phyloP scores from a whole-genome alignment of 2,797 vertebrate species.

The Smutsia temminckii region DNA sequence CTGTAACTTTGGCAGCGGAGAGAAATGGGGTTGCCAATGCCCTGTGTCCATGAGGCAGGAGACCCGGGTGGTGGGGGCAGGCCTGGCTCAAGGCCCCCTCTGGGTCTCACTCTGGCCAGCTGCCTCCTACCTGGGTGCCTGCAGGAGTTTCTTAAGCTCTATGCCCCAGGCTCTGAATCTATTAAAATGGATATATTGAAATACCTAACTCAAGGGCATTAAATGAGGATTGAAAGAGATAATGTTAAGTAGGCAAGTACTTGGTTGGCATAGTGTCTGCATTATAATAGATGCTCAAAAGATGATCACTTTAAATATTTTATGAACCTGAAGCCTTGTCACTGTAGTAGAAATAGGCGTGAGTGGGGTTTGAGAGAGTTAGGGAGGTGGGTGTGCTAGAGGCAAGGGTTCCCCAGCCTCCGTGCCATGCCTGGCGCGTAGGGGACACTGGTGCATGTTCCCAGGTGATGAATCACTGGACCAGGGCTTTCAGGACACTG shows the following conservation, averaged over 20 bases:
- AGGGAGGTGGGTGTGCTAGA: not conserved
- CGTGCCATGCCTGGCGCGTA: not conserved
- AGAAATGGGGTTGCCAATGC: not conserved
- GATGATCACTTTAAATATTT: not conserved
- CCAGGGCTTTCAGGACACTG: not conserved
- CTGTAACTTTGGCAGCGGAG: not conserved
- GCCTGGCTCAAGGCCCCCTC: not conserved
- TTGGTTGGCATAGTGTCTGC: not conserved
- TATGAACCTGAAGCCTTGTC: not conserved
- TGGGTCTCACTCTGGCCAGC: not conserved
- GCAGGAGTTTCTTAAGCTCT: not conserved
- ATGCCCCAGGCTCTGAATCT: not conserved
- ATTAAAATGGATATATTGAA: not conserved
- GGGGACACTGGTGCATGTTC: not conserved
- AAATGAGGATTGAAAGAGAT: not conserved
- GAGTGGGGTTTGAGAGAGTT: not conserved
- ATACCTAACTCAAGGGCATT: not conserved
- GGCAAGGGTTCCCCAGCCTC: not conserved
- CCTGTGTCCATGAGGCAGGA: not conserved
- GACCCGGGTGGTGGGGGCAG: not conserved
- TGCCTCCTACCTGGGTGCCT: not conserved
- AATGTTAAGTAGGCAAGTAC: not conserved
- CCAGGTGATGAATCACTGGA: not conserved
- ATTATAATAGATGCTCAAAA: not conserved
- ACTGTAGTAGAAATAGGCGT: not conserved